A percentile compares a stretch with the other conserved stretches of the same genome.
These are phyloP conservation scores for Nerophis ophidion DNA, from an alignment of 2,113 vertebrate species.

Conservation along the genomic window DNA sequence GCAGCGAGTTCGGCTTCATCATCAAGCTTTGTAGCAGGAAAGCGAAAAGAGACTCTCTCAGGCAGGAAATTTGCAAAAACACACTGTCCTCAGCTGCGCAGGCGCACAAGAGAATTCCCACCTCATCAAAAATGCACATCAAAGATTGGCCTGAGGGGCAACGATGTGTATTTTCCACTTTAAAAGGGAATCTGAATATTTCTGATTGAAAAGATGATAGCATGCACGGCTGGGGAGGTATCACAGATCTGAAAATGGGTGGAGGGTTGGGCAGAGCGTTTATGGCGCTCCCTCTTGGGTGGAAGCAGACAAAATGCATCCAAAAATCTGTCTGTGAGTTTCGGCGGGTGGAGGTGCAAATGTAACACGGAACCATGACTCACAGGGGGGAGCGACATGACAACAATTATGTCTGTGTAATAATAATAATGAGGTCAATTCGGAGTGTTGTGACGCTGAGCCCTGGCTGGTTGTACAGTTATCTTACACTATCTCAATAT, in stretches of 20 bases:
- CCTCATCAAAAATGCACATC: slow-evolving; percentile 65
- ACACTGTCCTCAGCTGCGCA: slow-evolving; percentile 39
- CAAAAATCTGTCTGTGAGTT: slow-evolving; percentile 20
- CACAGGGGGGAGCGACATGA: not conserved
- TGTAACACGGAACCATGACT: not conserved
- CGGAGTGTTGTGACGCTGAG: not conserved
- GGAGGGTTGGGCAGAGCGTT: slow-evolving; percentile 12
- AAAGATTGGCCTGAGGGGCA: slow-evolving; percentile 45
- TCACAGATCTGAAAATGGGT: slow-evolving; percentile 11
- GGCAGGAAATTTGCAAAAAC: slow-evolving; percentile 55
- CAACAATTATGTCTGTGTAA: not conserved
- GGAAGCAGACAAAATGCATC: slow-evolving; percentile 25
- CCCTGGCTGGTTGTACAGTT: not conserved
- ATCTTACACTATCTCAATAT: not conserved
- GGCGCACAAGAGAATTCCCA: slow-evolving; percentile 52
- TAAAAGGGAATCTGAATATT: slow-evolving; percentile 45
- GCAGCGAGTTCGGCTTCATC: not conserved
- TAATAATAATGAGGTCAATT: not conserved
- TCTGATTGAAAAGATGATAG: slow-evolving; percentile 41
- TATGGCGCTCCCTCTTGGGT: not conserved
- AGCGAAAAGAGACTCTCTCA: slow-evolving; percentile 39
- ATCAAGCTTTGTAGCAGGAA: slow-evolving; percentile 17
- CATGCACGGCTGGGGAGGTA: slow-evolving; percentile 22
- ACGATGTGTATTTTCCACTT: slow-evolving; percentile 45
- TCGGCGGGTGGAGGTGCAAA: slow-evolving; percentile 8